Conservation (phyloP, 2,797 vertebrate species). For the Phyllotis vaccarum region DNA sequence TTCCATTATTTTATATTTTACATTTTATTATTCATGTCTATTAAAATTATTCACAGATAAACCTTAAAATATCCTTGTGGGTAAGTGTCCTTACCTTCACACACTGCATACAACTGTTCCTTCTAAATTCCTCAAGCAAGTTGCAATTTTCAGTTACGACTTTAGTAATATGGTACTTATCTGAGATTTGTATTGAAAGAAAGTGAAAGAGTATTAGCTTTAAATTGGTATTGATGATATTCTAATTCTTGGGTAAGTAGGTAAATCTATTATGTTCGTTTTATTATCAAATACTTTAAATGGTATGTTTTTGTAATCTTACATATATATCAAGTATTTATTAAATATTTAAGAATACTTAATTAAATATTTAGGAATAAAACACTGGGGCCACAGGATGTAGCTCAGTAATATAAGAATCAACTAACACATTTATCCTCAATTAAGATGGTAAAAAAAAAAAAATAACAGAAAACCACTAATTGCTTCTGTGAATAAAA, state of each 20-base stretch:
- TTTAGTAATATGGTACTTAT: conserved; percentile 83
- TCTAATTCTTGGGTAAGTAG: conserved; percentile 57
- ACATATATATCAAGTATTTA: not conserved
- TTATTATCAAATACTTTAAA: conserved; percentile 33
- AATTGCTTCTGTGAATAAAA: not conserved
- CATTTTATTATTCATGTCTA: not conserved
- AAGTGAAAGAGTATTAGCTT: conserved; percentile 51
- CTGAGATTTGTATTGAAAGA: conserved; percentile 81
- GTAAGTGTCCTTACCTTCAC: conserved; percentile 84
- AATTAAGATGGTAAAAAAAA: conserved; percentile 19
- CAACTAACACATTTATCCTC: not conserved
- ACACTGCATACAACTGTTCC: conserved; percentile 82
- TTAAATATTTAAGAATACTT: conserved; percentile 46
- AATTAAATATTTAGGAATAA: conserved; percentile 52
- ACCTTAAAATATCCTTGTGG: conserved; percentile 67
- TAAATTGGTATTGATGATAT: conserved; percentile 35
- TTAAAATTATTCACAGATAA: conserved; percentile 42
- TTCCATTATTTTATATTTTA: not conserved
- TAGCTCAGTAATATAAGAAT: not conserved
- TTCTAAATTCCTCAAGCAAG: conserved; percentile 85
- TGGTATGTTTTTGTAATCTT: conserved; percentile 24
- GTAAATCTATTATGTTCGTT: conserved; percentile 24
- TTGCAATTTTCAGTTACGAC: conserved; percentile 83
- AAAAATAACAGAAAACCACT: conserved; percentile 6
- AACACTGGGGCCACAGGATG: not conserved